Evolutionary conservation across 2,888 invertebrate genomes (phyloP), one percentile per base, ranked within the genome.

Genomic region (Lithophane socia): DNA sequence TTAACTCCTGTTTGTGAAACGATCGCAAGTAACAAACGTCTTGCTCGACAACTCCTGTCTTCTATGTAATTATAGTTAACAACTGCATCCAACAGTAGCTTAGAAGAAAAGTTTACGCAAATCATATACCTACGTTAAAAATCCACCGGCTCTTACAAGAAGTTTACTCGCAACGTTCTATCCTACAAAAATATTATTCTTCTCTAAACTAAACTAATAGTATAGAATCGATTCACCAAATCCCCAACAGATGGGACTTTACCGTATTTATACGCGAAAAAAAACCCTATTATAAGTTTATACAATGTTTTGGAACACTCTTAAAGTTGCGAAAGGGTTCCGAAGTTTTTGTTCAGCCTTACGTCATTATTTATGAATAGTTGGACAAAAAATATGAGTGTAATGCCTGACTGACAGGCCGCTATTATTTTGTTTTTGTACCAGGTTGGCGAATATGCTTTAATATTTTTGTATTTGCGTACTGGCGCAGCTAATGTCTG

Each of bases 231-330:
- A 77, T 86, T 79, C 76, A 61, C 64, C 18, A 73, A 80, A 85
- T 74, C 75, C 72, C 81, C 54, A 85, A 74, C 85, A 86, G 76
- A 83, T 79, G 85, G 71, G 85, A 67, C 79, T 72, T 68, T 66
- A 54, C 63, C 79, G 77, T 78, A 81, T 84, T 73, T 75, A 82
- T 74, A 82, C 56, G 73, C 74, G 68, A 52, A 70, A 79, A 82
- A 83, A 85, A 83, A 87, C 81, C 86, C 87, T 82, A 86, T 87
- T 87, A 87, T 80, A 87, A 87, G 82, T 87, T 87, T 78, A 81
- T 80, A 83, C 86, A 77, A 83, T 85, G 88, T 87, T 85, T 80
- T 80, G 64, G 76, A 87, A 87, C 75, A 82, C 82, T 79, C 82
- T 71, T 66, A 85, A 73, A 86, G 82, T 85, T 87, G 52, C 77